These are phyloP conservation scores for Apamea anceps DNA, from an alignment of 2,888 invertebrate species.

Conservation along the genomic window DNA sequence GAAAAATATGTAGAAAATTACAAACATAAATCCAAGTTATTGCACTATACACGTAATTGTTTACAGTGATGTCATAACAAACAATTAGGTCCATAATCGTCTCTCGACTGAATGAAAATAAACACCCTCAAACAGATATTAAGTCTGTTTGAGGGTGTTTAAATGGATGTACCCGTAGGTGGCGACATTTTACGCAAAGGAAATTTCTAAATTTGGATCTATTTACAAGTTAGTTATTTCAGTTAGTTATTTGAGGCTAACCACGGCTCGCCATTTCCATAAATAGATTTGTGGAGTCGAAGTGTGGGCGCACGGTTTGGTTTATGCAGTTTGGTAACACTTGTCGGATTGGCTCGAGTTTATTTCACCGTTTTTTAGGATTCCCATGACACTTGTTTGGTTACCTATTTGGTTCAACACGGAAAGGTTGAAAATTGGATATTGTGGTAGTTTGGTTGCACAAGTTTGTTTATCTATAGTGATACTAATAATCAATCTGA, in stretches of 20 bases:
- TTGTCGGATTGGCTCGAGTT: too few relatives aligned
- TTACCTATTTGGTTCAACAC: background rate
- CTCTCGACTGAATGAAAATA: too few relatives aligned
- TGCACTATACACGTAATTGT: too few relatives aligned
- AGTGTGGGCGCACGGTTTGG: slow-evolving; percentile 1
- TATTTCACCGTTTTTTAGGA: background rate
- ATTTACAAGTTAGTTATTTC: background rate
- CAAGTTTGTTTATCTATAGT: background rate
- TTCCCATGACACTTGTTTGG: background rate
- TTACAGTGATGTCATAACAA: too few relatives aligned
- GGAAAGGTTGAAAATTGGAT: background rate
- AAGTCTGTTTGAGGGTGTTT: too few relatives aligned
- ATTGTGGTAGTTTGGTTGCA: background rate
- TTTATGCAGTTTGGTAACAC: slow-evolving; percentile 1
- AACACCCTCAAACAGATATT: too few relatives aligned
- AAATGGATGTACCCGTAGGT: too few relatives aligned
- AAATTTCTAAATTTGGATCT: background rate
- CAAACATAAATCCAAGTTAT: too few relatives aligned
- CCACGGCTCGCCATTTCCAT: background rate
- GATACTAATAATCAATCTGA: too few relatives aligned
- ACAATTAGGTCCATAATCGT: too few relatives aligned
- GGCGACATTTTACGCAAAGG: background rate
- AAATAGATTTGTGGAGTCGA: background rate
- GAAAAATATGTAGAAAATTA: too few relatives aligned
- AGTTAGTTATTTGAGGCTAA: background rate